phyloP scores from a whole-genome alignment of 2,888 invertebrate genomes.

The Caenorhabditis angaria region DNA sequence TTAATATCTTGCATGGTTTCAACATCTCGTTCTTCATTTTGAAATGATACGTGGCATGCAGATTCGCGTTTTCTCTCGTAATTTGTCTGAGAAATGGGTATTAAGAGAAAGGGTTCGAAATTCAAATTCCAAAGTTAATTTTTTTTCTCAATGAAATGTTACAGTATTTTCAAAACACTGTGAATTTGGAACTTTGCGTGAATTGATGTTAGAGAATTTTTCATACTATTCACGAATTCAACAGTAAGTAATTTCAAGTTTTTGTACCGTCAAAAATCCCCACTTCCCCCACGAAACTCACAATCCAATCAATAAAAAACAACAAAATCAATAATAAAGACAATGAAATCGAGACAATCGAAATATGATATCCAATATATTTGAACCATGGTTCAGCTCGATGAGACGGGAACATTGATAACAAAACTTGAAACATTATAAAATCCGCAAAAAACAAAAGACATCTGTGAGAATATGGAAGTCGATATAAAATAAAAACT shows the following conservation, averaged over 20 bases:
- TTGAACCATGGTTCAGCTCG: conserved; percentile 37
- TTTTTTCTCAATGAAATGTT: too few species aligned
- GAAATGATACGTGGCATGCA: conserved; percentile 89
- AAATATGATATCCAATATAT: conserved; percentile 65
- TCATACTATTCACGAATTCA: too few species aligned
- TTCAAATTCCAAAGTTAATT: too few species aligned
- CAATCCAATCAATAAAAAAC: conserved; percentile 71
- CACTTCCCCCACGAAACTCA: conserved; percentile 34
- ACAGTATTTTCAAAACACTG: too few species aligned
- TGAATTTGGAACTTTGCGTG: too few species aligned
- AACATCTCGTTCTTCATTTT: conserved; percentile 90
- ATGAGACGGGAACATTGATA: conserved; percentile 64
- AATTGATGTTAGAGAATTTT: too few species aligned
- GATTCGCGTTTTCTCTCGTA: conserved; percentile 82
- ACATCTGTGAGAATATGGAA: conserved; percentile 68
- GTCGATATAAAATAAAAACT: conserved; percentile 66
- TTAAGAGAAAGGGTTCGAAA: neutral
- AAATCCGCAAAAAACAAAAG: conserved; percentile 63
- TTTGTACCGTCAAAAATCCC: neutral
- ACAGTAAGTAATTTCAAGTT: too few species aligned
- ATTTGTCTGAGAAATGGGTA: conserved; percentile 64
- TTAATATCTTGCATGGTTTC: conserved; percentile 83
- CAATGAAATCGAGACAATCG: conserved; percentile 66
- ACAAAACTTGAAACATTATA: conserved; percentile 63
- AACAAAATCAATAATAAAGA: conserved; percentile 65